A percentile compares a stretch with the other conserved stretches of the same genome.
Evolutionary conservation across 2,888 invertebrate genomes (phyloP).

Genomic region (Dryobota labecula): DNA sequence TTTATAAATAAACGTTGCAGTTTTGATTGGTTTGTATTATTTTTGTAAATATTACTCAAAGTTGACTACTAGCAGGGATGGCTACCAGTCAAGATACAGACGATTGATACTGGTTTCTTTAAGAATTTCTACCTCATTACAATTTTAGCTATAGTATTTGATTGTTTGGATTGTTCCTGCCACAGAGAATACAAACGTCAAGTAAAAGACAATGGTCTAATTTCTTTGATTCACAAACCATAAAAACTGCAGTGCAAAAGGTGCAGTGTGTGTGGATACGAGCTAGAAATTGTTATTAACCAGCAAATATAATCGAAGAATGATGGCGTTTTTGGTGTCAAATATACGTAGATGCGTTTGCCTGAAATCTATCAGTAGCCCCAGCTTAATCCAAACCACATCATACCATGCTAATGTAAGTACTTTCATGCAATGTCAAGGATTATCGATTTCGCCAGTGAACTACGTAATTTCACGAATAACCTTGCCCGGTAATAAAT

Average conservation of each 20-base stretch:
- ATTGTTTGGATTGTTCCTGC: slow-evolving; percentile 9
- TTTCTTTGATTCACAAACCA: slow-evolving; percentile 14
- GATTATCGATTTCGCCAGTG: slow-evolving; percentile 75
- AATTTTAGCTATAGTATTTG: background rate
- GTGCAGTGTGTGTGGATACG: slow-evolving; percentile 6
- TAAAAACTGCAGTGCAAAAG: too few relatives aligned
- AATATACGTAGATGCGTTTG: slow-evolving; percentile 83
- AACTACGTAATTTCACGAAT: slow-evolving; percentile 67
- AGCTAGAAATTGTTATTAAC: slow-evolving; percentile 15
- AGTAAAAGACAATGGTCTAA: background rate
- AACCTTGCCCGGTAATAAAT: slow-evolving; percentile 55
- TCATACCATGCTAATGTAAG: slow-evolving; percentile 95
- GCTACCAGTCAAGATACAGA: background rate
- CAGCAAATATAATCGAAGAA: slow-evolving; percentile 13
- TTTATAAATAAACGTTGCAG: too few relatives aligned
- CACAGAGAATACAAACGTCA: slow-evolving; percentile 31
- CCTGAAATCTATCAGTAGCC: slow-evolving; percentile 78
- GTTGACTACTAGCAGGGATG: background rate
- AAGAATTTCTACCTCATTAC: background rate
- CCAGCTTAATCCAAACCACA: slow-evolving; percentile 87
- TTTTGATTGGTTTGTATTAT: background rate
- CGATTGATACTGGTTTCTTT: background rate
- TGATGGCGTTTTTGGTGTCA: slow-evolving; percentile 81
- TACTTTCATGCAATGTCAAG: slow-evolving; percentile 77
- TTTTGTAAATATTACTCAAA: background rate